These are phyloP conservation scores for Hecatera dysodea DNA, from an alignment of 2,888 invertebrate genomes.

Conservation along the genomic window DNA sequence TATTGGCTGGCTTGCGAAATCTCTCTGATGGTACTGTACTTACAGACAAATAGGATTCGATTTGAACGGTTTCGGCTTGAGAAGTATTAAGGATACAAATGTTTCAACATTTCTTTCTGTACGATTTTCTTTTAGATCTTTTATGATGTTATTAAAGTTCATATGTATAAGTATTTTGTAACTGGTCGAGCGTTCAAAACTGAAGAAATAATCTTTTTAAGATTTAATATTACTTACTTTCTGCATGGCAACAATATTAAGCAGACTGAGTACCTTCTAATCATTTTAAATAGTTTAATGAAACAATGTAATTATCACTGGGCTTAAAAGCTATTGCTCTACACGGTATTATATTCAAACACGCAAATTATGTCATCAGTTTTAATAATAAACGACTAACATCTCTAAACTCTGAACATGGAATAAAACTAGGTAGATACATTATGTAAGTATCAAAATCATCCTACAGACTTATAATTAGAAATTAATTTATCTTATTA, in stretches of 20 bases:
- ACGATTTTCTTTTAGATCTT: conserved; percentile 20
- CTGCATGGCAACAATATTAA: neutral
- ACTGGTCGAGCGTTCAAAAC: neutral
- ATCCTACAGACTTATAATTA: too few relatives aligned
- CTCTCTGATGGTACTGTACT: conserved; percentile 47
- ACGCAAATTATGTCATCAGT: too few relatives aligned
- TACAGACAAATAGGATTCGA: conserved; percentile 58
- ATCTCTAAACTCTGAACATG: neutral
- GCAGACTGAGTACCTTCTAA: neutral
- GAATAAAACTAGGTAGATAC: neutral
- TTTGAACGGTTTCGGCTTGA: conserved; percentile 36
- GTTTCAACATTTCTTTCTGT: conserved; percentile 26
- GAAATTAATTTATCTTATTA: neutral
- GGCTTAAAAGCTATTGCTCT: neutral
- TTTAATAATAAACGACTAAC: too few relatives aligned
- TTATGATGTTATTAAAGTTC: conserved; percentile 2
- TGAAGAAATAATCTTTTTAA: neutral
- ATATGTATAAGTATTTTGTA: conserved; percentile 6
- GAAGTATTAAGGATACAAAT: conserved; percentile 37
- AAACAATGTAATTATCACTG: neutral
- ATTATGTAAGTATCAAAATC: neutral
- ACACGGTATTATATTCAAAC: too few relatives aligned
- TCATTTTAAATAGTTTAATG: neutral
- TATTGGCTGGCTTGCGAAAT: conserved; percentile 51
- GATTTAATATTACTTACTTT: neutral